A percentile compares a stretch with the other conserved stretches of the same genome.
Conservation (phyloP, 1,140 invertebrate species). For the Ceratina calcarata region DNA sequence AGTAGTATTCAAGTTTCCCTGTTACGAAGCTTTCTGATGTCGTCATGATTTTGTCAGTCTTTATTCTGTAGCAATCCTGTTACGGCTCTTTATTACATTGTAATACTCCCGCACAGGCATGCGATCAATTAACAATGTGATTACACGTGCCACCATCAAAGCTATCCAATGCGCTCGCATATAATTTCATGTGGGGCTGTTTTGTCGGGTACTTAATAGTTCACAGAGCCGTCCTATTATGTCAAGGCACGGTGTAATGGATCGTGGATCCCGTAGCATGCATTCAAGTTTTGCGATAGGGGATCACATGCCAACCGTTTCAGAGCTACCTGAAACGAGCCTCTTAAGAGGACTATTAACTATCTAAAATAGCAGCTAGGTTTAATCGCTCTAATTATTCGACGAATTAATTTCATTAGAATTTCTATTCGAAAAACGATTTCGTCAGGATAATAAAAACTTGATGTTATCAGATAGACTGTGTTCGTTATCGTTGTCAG, state of each 20-base stretch:
- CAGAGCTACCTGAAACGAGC: not conserved
- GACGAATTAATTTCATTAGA: too few species aligned
- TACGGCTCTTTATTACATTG: not conserved
- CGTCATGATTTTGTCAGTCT: too few species aligned
- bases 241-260: not conserved
- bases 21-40: too few species aligned
- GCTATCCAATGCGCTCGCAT: not conserved
- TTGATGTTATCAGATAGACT: too few species aligned
- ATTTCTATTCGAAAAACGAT: too few species aligned
- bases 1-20: too few species aligned
- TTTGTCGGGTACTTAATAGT: slow-evolving; percentile 14
- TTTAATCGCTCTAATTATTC: too few species aligned
- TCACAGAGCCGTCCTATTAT: not conserved
- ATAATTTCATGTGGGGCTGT: not conserved
- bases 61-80: too few species aligned
- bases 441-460: too few species aligned
- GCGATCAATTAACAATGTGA: not conserved
- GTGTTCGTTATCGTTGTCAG: too few species aligned
- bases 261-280: not conserved
- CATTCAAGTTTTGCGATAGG: not conserved
- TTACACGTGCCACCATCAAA: slow-evolving; percentile 27
- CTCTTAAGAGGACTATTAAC: not conserved
- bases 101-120: not conserved
- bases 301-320: not conserved
- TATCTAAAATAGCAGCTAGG: too few species aligned